Evolutionary conservation across 1,140 invertebrate genomes (phyloP), one percentile per base, ranked within the genome.

Genomic region (Pogonus chalceus): DNA sequence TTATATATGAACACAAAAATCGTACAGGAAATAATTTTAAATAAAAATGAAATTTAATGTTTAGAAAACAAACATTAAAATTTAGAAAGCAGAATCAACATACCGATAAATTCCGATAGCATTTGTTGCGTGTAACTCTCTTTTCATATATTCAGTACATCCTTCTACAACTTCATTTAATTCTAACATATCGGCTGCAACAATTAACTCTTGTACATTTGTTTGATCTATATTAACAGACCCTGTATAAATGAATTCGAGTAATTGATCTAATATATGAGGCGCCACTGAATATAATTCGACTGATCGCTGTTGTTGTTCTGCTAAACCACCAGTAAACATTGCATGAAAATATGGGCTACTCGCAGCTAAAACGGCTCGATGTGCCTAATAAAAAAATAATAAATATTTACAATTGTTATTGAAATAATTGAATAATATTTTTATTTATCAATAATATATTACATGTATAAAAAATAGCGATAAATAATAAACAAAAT

Each of bases 311-410:
- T 88, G 82, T 58, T 86, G 80, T 62, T 86, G 87, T 69, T 96
- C 93, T 51, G 85, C 74, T 58, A 92, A 76, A 18, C 86, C 88
- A 35, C 83, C 81, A 52, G 84, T 87, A 61, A 96, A 96, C 92
- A 96, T 96, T 50, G 92, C 92, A 73, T 92, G 85, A 70, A 97
- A 97, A 69, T 97, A 98, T 52, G 90, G 88, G 73, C 93, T 92
- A 51, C 85, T 87, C 2, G 93, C 90, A 57, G 92, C 89, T 49
- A 98, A 72, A 12, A 98, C 84, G 2, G 90, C 88, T 60, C 89
- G 77, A 70, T 97, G 95, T 22, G 88, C 93, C 78, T 89, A 73
- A 53, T 85, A 81, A 46, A 49, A 51, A 54, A 53, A 23, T 49
- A 49, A 49, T 51, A 48, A 53, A 26, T 20, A 2, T 20, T 21